A percentile compares a stretch with the other conserved stretches of the same genome.
phyloP scores from a whole-genome alignment of 2,888 invertebrate genomes.

The Epinotia brunnichana region DNA sequence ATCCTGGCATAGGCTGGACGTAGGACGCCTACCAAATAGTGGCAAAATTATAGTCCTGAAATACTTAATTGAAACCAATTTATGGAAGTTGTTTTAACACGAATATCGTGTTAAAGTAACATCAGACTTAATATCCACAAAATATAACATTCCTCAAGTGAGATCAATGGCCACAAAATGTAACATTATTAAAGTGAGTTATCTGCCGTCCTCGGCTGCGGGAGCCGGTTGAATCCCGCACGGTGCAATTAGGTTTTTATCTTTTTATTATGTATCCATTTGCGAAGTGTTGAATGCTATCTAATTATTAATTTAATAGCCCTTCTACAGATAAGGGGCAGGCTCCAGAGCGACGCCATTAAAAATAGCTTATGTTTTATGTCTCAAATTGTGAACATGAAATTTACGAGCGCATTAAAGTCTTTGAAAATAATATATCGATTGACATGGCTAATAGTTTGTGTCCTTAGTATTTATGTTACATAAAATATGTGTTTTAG shows the following conservation, averaged over 20 bases:
- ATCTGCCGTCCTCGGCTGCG: constrained; percentile 31
- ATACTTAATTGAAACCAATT: not conserved
- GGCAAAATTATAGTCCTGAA: too few species aligned
- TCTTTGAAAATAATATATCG: constrained; percentile 17
- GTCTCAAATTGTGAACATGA: constrained; percentile 23
- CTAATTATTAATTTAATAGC: constrained; percentile 45
- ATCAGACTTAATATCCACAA: not conserved
- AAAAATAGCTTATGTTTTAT: constrained; percentile 39
- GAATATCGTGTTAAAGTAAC: not conserved
- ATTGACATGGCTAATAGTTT: constrained; percentile 17
- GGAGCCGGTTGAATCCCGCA: constrained; percentile 35
- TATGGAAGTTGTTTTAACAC: not conserved
- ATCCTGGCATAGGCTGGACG: too few species aligned
- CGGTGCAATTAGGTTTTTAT: constrained; percentile 43
- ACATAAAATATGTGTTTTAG: constrained; percentile 5
- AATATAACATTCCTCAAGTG: not conserved
- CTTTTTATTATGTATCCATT: constrained; percentile 45
- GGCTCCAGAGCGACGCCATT: constrained; percentile 32
- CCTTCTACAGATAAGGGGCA: constrained; percentile 43
- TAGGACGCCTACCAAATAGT: too few species aligned
- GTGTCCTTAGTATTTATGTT: constrained; percentile 3
- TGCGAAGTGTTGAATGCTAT: constrained; percentile 45
- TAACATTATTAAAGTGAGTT: constrained; percentile 14
- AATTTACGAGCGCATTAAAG: constrained; percentile 29
- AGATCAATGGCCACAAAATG: not conserved